A percentile compares a stretch with the other conserved stretches of the same genome.
phyloP scores from a whole-genome alignment of 53 echinoderm and acorn worm genomes.

The Glandiceps talaboti region DNA sequence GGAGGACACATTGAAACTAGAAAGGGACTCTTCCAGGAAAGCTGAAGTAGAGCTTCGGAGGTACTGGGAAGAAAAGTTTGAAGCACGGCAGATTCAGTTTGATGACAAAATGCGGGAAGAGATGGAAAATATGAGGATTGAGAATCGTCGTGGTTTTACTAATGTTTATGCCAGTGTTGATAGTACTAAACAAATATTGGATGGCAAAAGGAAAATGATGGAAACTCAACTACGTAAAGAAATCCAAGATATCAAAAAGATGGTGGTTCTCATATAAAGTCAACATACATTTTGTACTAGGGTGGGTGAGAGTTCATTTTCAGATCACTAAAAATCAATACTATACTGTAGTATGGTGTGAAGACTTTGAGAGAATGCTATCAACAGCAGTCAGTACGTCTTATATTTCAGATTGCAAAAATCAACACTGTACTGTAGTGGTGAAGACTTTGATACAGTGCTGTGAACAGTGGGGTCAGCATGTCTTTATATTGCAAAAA shows the following conservation, averaged over 20 bases:
- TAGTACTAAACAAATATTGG: slow-evolving; percentile 24
- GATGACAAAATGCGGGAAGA: slow-evolving; percentile 6
- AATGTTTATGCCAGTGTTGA: slow-evolving; percentile 24
- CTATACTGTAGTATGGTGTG: too few relatives aligned
- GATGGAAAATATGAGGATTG: slow-evolving; percentile 4
- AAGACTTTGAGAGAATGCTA: too few relatives aligned
- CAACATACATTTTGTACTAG: background rate
- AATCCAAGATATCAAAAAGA: slow-evolving; percentile 30
- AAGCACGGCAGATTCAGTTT: background rate
- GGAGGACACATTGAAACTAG: background rate
- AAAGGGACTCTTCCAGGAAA: background rate
- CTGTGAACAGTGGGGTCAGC: too few relatives aligned
- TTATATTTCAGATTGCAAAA: too few relatives aligned
- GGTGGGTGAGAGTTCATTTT: background rate
- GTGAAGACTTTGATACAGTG: too few relatives aligned
- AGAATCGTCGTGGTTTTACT: slow-evolving; percentile 20
- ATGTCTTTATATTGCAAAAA: too few relatives aligned
- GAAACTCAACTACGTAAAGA: slow-evolving; percentile 34
- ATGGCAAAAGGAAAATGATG: slow-evolving; percentile 33
- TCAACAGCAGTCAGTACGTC: too few relatives aligned
- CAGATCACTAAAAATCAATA: too few relatives aligned
- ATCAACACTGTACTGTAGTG: too few relatives aligned
- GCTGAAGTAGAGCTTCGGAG: background rate
- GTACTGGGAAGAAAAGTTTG: background rate
- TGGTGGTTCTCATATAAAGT: slow-evolving; percentile 19